Base-by-base conservation (phyloP, 2,888 invertebrate genomes). In the Gryllus longicercus region DNA sequence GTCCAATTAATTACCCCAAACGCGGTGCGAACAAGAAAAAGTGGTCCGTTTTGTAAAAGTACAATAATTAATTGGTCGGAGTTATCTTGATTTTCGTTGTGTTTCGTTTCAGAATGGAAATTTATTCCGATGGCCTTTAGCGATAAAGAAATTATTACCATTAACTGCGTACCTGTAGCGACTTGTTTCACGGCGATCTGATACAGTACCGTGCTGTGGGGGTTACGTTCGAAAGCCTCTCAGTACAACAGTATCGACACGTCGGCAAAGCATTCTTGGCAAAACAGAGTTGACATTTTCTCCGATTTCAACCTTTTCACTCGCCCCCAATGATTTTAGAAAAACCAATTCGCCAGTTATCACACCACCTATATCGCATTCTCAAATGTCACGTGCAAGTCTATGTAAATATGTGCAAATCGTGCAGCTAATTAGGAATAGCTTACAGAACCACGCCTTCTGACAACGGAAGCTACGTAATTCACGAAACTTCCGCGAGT, bases 51-150 rank as follows among this genome's bases (percentile, higher is more conserved):
- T 63, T n/a, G 63, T 63, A 63, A 63, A 63, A 18, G 63, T 63
- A 63, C 63, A 63, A 18, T 63, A 63, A 63, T 63, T 63, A 63
- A 63, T 63, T 63, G 63, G 63, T 18, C 63, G 1, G 16, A 14
- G 16, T 63, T 63, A 63, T 63, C 63, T 63, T 18, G 63, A 63
- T 63, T 63, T 63, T 63, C 63, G 63, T 63, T 63, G 14, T 63
- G 63, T 63, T 63, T 63, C 63, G n/a, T 63, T 63, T 63, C 8
- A 63, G 63, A 63, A 63, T 63, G 63, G 63, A 63, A 63, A 63
- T 63, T 63, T 63, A 63, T 63, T 63, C 63, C 63, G 63, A 63
- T 63, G 63, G 63, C 63, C n/a, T 63, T 63, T 63, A 16, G n/a
- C n/a, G 63, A 63, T 63, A 63, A 63, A 63, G 16, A 10, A 63